Base-by-base conservation (phyloP, 2,113 vertebrate species). In the Verasper variegatus region DNA sequence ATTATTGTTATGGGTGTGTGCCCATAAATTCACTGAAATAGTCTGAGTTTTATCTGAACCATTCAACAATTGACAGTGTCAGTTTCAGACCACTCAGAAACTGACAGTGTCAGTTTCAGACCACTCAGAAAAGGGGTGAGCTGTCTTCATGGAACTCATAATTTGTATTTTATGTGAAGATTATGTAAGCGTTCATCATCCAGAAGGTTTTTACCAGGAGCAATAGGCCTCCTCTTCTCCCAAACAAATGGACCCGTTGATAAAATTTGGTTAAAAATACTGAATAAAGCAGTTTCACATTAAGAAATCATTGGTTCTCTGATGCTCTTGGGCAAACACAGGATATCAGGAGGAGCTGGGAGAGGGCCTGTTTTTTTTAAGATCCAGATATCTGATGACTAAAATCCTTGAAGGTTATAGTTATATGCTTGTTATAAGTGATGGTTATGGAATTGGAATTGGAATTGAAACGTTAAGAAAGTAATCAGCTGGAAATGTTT, bases 401-500 rank as follows among this genome's bases (percentile, higher is more conserved):
- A 45, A 23, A 15, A 45, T 63, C 6, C 13, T 37, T 60, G 15
- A 45, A 63, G 37, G 61, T 42, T 63, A 27, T 15, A 17, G 11
- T 57, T 27, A 31, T 31, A 6, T 31, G 31, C 27, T 35, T 35
- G 17, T 35, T 20, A 35, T 20, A 61, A 37, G 57, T 59, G 57
- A 61, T 14, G 31, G 20, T 63, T 21, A 63, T 23, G 40, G 24
- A n/a, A n/a, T n/a, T n/a, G n/a, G n/a, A n/a, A n/a, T n/a, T n/a
- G n/a, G 37, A 63, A 13, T 45, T 63, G 37, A 15, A 63, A 63
- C 20, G 1, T n/a, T 23, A 21, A 23, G 61, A 45, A 4, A 24
- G 12, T 14, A 62, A 9, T 62, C 35, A 42, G 20, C 60, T 62
- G 60, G 60, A 61, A 61, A n/a, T 61, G 35, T 61, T 61, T 61